Evolutionary conservation across 2,113 vertebrate species (phyloP).

Genomic region (Mormoops blainvillei): DNA sequence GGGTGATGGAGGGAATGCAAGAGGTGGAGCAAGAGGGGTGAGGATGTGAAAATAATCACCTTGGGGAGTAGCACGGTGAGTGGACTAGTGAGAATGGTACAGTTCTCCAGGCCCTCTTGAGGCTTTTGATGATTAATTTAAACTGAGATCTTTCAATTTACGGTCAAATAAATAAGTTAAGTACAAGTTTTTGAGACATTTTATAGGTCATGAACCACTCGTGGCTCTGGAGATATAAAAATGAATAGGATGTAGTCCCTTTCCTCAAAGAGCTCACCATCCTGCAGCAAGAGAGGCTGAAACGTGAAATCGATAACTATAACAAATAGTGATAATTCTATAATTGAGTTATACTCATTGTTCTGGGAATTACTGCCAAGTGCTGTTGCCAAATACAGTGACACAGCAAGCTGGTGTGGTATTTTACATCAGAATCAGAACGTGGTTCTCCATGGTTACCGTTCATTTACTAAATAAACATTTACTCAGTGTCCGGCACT

Average conservation of each 20-base stretch:
- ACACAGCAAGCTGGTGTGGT: background rate
- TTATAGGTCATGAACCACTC: background rate
- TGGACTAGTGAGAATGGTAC: background rate
- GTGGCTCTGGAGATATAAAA: constrained; percentile 7
- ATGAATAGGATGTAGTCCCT: background rate
- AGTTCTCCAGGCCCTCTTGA: background rate
- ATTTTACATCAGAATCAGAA: background rate
- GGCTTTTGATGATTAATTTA: constrained; percentile 7
- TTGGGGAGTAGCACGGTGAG: background rate
- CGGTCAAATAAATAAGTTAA: constrained; percentile 33
- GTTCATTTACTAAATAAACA: background rate
- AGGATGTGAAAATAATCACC: background rate
- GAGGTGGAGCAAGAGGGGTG: background rate
- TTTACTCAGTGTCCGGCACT: background rate
- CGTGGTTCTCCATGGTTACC: background rate
- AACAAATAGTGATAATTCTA: constrained; percentile 54
- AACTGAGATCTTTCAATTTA: background rate
- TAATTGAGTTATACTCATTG: constrained; percentile 57
- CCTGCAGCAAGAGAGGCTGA: background rate
- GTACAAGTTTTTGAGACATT: background rate
- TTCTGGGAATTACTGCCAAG: constrained; percentile 55
- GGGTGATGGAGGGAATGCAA: background rate
- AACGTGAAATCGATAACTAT: constrained; percentile 41
- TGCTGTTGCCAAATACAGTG: constrained; percentile 32
- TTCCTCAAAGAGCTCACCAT: background rate